phyloP scores from a whole-genome alignment of 2,888 invertebrate species.

The Napeogenes inachia region DNA sequence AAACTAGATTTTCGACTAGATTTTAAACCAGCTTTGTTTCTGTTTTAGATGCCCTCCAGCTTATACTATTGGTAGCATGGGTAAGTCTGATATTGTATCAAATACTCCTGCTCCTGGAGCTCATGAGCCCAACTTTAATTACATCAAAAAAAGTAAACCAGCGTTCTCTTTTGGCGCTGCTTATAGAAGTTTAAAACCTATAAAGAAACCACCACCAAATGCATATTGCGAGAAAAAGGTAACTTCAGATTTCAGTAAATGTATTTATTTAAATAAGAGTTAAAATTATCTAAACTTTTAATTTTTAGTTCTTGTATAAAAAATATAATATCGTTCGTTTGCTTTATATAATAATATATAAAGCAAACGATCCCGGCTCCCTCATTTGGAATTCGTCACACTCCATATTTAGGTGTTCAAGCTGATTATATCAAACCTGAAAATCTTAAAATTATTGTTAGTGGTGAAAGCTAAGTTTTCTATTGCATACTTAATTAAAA shows the following conservation, averaged over 20 bases:
- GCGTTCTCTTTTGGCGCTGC: constrained; percentile 51
- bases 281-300: constrained; percentile 1
- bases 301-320: constrained; percentile 53
- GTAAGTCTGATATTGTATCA: constrained; percentile 25
- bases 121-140: constrained; percentile 55
- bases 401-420: constrained; percentile 46
- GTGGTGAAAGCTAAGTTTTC: constrained; percentile 19
- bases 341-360: too few relatives aligned
- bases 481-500: constrained; percentile 1
- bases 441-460: constrained; percentile 40
- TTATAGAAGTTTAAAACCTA: constrained; percentile 33
- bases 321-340: too few relatives aligned
- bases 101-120: constrained; percentile 52
- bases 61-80: constrained; percentile 42
- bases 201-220: constrained; percentile 51
- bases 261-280: neutral
- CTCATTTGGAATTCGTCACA: constrained; percentile 61
- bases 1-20: too few relatives aligned
- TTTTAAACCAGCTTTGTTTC: neutral
- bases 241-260: constrained; percentile 17
- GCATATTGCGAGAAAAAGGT: constrained; percentile 65
- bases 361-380: constrained; percentile 50
- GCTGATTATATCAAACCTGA: constrained; percentile 45
- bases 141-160: constrained; percentile 47
- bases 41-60: constrained; percentile 39